Conservation (phyloP, 2,888 invertebrate species). For the Mimachlamys varia region DNA sequence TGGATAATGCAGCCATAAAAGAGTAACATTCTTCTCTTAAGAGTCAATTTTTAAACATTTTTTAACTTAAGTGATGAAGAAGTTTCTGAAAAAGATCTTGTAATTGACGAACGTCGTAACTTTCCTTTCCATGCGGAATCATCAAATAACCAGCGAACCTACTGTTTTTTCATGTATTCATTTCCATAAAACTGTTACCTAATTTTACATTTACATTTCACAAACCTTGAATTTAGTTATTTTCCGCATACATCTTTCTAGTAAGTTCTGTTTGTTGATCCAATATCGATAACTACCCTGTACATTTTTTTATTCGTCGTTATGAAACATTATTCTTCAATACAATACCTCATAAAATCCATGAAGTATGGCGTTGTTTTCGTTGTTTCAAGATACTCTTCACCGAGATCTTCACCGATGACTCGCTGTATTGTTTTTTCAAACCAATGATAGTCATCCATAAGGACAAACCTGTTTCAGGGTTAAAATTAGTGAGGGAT, state of each 20-base stretch:
- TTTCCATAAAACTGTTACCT: no score
- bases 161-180: no score
- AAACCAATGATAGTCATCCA: constrained; percentile 79
- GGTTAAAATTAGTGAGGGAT: constrained; percentile 47
- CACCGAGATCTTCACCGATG: constrained; percentile 86
- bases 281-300: no score
- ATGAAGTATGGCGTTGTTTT: constrained; percentile 91
- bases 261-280: no score
- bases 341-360: constrained; percentile 90
- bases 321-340: background rate
- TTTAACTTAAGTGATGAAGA: no score
- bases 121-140: no score
- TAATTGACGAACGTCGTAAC: no score
- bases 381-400: constrained; percentile 84
- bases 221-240: background rate
- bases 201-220: no score
- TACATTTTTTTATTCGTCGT: background rate
- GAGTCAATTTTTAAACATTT: no score
- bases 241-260: no score
- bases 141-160: no score
- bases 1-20: background rate
- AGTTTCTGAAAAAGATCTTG: no score
- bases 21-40: background rate
- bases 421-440: constrained; percentile 85
- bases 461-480: constrained; percentile 73